These are phyloP conservation scores for Sarcophaga rosellei DNA, from an alignment of 2,888 invertebrate genomes.

Conservation along the genomic window DNA sequence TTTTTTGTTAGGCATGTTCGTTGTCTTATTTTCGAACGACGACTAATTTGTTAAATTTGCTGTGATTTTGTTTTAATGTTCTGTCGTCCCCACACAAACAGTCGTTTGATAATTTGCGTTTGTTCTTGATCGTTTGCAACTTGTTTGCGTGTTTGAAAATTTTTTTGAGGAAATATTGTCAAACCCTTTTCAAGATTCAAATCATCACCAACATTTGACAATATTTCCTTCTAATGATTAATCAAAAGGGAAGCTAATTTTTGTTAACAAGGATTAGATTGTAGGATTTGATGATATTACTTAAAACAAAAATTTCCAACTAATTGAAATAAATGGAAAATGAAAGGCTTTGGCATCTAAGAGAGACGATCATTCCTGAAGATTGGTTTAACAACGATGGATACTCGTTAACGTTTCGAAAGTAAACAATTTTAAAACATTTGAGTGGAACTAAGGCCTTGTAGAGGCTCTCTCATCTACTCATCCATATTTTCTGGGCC, in stretches of 20 bases:
- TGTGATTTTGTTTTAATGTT: slow-evolving; percentile 70
- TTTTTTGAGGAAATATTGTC: slow-evolving; percentile 76
- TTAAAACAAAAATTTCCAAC: too few relatives aligned
- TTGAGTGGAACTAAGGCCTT: too few relatives aligned
- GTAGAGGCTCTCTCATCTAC: too few relatives aligned
- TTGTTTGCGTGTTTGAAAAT: slow-evolving; percentile 10
- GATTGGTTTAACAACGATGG: too few relatives aligned
- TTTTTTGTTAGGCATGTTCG: slow-evolving; percentile 57
- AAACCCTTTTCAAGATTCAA: slow-evolving; percentile 77
- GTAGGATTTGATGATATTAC: not conserved
- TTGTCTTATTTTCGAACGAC: slow-evolving; percentile 60
- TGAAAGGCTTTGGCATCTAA: too few relatives aligned
- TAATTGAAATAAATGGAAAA: too few relatives aligned
- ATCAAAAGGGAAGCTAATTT: slow-evolving; percentile 61
- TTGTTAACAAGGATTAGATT: slow-evolving; percentile 31
- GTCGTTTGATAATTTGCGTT: slow-evolving; percentile 31
- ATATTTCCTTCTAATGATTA: slow-evolving; percentile 66
- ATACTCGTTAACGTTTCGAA: too few relatives aligned
- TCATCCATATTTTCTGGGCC: too few relatives aligned
- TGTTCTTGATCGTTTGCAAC: slow-evolving; percentile 27
- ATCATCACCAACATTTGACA: slow-evolving; percentile 66
- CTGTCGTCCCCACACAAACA: not conserved
- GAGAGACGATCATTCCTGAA: too few relatives aligned
- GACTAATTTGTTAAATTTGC: slow-evolving; percentile 69
- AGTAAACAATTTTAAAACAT: too few relatives aligned